Conservation (phyloP, 2,888 invertebrate genomes). For the Archips xylosteana region DNA sequence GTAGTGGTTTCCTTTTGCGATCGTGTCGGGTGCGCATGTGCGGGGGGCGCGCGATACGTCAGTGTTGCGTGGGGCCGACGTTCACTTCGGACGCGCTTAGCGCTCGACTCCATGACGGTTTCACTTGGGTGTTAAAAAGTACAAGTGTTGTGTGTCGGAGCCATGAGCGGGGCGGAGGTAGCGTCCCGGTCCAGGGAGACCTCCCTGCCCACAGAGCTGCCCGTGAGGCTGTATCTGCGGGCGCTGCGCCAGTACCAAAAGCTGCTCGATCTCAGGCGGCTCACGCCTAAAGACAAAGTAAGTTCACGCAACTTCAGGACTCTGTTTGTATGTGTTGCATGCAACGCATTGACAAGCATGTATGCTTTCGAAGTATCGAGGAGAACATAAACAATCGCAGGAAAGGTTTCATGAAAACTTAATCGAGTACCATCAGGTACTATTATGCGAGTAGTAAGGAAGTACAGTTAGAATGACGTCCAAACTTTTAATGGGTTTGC, state of each 20-base stretch:
- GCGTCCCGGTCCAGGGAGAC: slow-evolving; percentile 69
- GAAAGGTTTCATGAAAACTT: background rate
- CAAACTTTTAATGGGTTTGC: background rate
- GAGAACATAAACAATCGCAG: background rate
- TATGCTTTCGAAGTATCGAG: background rate
- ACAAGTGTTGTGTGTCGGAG: slow-evolving; percentile 61
- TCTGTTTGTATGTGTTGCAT: slow-evolving; percentile 32
- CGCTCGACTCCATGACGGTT: slow-evolving; percentile 63
- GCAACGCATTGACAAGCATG: background rate
- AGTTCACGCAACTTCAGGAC: slow-evolving; percentile 53
- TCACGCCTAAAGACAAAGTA: slow-evolving; percentile 83
- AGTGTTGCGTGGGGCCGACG: slow-evolving; percentile 80
- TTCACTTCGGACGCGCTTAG: slow-evolving; percentile 83
- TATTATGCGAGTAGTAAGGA: background rate
- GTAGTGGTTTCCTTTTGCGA: slow-evolving; percentile 77
- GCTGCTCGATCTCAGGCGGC: slow-evolving; percentile 84
- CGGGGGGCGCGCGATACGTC: slow-evolving; percentile 68
- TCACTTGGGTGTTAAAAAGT: slow-evolving; percentile 62
- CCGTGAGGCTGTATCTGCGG: slow-evolving; percentile 84
- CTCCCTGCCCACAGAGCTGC: slow-evolving; percentile 66
- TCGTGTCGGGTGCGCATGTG: slow-evolving; percentile 73
- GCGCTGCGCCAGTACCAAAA: slow-evolving; percentile 88
- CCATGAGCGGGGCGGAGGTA: slow-evolving; percentile 66
- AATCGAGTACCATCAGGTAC: background rate
- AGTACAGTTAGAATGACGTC: background rate